Conservation (phyloP, 2,888 invertebrate species). For the Chrysotoxum bicinctum region DNA sequence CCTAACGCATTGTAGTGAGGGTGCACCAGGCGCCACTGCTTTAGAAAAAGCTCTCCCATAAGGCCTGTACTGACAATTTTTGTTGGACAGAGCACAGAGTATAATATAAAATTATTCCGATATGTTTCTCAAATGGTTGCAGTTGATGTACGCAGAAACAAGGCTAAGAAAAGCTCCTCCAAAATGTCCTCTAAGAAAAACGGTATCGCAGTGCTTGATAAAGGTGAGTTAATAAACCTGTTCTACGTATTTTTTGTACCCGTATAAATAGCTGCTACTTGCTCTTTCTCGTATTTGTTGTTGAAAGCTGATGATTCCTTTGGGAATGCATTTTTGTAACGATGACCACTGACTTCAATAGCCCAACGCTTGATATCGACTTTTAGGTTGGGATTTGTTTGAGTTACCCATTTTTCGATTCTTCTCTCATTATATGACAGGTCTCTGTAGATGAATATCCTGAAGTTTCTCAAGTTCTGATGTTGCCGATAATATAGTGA, state of each 20-base stretch:
- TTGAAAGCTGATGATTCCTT: neutral
- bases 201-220: neutral
- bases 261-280: no score
- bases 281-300: neutral
- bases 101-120: no score
- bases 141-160: neutral
- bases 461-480: neutral
- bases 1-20: no score
- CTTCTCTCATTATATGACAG: neutral
- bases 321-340: slow-evolving; percentile 1
- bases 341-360: neutral
- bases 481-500: neutral
- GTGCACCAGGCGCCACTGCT: no score
- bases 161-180: neutral
- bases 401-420: no score
- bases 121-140: neutral
- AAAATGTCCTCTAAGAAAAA: slow-evolving; percentile 4
- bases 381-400: no score
- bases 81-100: no score
- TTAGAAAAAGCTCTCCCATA: no score
- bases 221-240: neutral
- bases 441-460: neutral
- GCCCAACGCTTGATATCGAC: neutral
- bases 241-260: neutral
- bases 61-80: no score